Evolutionary conservation across 2,797 vertebrate genomes (phyloP).

Genomic region (Epinephelus awoara): DNA sequence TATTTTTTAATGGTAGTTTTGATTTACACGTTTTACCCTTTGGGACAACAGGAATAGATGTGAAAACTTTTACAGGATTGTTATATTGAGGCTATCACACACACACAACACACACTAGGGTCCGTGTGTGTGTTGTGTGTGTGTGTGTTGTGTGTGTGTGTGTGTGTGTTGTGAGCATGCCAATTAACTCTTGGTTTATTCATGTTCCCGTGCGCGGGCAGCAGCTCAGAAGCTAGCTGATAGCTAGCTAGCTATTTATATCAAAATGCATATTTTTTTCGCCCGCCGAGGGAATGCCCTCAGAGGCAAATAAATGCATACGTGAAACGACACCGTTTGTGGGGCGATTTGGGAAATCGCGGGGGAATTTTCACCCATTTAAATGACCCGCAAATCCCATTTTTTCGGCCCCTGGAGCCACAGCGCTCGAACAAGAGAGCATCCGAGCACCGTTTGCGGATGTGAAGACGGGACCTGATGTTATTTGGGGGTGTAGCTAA

Average conservation of each 20-base stretch:
- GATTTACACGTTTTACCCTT: no score
- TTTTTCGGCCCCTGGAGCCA: slow-evolving; percentile 49
- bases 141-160: background rate
- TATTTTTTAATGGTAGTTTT: no score
- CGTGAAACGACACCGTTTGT: slow-evolving; percentile 5
- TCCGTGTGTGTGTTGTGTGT: background rate
- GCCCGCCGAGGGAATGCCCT: background rate
- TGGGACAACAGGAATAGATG: no score
- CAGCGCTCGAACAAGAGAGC: slow-evolving; percentile 62
- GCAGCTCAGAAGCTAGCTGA: slow-evolving; percentile 68
- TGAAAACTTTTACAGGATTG: background rate
- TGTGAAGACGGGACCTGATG: slow-evolving; percentile 49
- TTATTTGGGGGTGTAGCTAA: slow-evolving; percentile 32
- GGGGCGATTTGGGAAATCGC: background rate
- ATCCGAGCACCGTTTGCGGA: slow-evolving; percentile 62
- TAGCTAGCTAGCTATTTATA: slow-evolving; percentile 64
- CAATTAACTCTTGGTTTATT: slow-evolving; percentile 77
- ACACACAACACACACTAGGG: background rate
- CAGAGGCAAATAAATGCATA: slow-evolving; percentile 6
- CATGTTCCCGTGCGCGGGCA: slow-evolving; percentile 85
- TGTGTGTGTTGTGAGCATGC: slow-evolving; percentile 61
- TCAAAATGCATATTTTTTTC: slow-evolving; percentile 43
- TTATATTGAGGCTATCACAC: background rate
- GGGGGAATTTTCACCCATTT: slow-evolving; percentile 26
- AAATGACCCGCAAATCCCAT: slow-evolving; percentile 16